These are phyloP conservation scores for Epizoanthus fatuus DNA, from an alignment of 92 coral and sea anemone genomes.

Conservation along the genomic window DNA sequence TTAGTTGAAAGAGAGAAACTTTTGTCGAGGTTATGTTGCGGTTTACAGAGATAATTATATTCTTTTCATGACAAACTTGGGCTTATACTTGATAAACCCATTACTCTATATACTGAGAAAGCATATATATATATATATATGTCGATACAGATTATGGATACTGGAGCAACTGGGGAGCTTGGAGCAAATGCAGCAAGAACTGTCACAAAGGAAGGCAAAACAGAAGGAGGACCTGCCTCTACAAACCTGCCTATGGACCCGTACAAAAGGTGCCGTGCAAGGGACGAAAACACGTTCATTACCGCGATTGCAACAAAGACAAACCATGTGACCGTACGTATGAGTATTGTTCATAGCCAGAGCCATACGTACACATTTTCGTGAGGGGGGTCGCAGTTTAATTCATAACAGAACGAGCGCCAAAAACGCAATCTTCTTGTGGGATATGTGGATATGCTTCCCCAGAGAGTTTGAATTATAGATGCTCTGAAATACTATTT, in stretches of 20 bases:
- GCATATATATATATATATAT: no score
- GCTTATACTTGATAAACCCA: no score
- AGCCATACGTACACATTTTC: neutral
- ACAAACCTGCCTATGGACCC: neutral
- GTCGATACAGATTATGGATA: conserved; percentile 10
- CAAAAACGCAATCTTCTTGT: no score
- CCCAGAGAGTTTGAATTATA: no score
- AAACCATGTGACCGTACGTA: conserved; percentile 42
- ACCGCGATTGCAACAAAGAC: conserved; percentile 24
- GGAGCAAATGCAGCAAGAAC: conserved; percentile 32
- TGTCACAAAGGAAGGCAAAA: conserved; percentile 34
- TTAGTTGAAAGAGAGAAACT: no score
- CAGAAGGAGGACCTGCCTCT: conserved; percentile 13
- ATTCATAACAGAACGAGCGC: no score
- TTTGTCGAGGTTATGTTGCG: no score
- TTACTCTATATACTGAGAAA: neutral
- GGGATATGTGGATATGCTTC: no score
- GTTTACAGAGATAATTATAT: no score
- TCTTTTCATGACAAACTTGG: no score
- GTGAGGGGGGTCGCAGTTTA: no score
- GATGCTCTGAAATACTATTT: no score
- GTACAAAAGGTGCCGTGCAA: conserved; percentile 35
- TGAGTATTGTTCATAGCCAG: neutral
- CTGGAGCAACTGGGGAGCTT: conserved; percentile 37
- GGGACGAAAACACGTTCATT: conserved; percentile 21